These are phyloP conservation scores for Calameuta idolon DNA, from an alignment of 2,888 invertebrate genomes.

Conservation along the genomic window DNA sequence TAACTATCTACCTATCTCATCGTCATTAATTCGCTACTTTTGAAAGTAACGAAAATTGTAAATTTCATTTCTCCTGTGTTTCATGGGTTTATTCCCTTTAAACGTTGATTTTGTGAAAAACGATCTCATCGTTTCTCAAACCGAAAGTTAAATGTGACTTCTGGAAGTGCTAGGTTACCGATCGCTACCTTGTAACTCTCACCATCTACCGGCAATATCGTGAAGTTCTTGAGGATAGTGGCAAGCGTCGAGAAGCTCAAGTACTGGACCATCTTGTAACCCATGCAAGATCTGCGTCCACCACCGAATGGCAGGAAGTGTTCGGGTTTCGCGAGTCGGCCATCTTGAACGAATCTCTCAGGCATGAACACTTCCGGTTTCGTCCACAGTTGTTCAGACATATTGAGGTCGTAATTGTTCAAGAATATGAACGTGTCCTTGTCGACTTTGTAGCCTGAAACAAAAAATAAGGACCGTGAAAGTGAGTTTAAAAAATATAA, in stretches of 20 bases:
- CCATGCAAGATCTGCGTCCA: conserved; percentile 77
- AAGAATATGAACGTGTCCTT: conserved; percentile 76
- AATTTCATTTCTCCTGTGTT: background rate
- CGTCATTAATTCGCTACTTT: background rate
- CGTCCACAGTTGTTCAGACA: conserved; percentile 73
- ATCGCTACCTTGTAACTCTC: conserved; percentile 70
- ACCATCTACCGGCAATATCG: conserved; percentile 66
- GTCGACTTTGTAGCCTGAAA: conserved; percentile 72
- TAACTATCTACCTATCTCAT: background rate
- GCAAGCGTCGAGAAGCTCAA: conserved; percentile 71
- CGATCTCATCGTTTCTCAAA: conserved; percentile 65
- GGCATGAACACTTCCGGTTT: conserved; percentile 73
- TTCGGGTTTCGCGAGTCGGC: conserved; percentile 72
- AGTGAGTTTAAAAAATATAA: conserved; percentile 3
- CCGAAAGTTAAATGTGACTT: conserved; percentile 68
- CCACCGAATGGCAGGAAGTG: conserved; percentile 77
- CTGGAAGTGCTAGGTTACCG: conserved; percentile 71
- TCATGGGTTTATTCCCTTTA: background rate
- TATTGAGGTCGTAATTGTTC: conserved; percentile 77
- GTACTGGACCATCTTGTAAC: conserved; percentile 75
- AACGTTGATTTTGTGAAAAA: background rate
- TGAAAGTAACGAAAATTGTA: background rate
- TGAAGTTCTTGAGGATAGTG: conserved; percentile 70
- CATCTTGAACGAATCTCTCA: conserved; percentile 72
- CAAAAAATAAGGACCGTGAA: conserved; percentile 27